Evolutionary conservation across 2,888 invertebrate species (phyloP).

Genomic region (Agrochola macilenta): DNA sequence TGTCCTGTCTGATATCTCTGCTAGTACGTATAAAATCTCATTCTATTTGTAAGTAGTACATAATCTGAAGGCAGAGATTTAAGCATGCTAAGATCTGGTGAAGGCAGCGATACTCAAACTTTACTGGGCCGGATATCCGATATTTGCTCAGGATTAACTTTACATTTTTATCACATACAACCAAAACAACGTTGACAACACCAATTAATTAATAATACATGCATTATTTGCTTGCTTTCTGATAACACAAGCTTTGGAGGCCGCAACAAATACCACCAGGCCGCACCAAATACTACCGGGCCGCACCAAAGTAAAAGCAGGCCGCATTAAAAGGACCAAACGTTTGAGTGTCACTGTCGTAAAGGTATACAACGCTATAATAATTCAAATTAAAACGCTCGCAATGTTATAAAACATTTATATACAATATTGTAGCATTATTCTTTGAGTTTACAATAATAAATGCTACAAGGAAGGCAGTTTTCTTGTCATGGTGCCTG

Average conservation of each 20-base stretch:
- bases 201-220: background rate
- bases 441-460: conserved; percentile 37
- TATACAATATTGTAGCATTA: conserved; percentile 33
- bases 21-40: conserved; percentile 19
- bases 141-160: background rate
- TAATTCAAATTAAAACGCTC: conserved; percentile 9
- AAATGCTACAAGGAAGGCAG: conserved; percentile 45
- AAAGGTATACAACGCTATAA: background rate
- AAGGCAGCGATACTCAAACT: conserved; percentile 1
- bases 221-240: background rate
- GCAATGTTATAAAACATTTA: conserved; percentile 18
- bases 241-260: background rate
- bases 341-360: conserved; percentile 18
- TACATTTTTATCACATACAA: background rate
- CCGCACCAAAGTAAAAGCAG: background rate
- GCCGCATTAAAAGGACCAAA: background rate
- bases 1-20: background rate
- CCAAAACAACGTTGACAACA: background rate
- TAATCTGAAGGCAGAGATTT: background rate
- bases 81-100: background rate
- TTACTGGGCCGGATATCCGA: background rate
- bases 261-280: background rate
- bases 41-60: conserved; percentile 16
- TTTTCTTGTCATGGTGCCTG: conserved; percentile 31
- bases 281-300: background rate